These are phyloP conservation scores for Mnemiopsis leidyi DNA, from an alignment of 37 sponge, comb jelly and placozoan genomes.

Conservation along the genomic window DNA sequence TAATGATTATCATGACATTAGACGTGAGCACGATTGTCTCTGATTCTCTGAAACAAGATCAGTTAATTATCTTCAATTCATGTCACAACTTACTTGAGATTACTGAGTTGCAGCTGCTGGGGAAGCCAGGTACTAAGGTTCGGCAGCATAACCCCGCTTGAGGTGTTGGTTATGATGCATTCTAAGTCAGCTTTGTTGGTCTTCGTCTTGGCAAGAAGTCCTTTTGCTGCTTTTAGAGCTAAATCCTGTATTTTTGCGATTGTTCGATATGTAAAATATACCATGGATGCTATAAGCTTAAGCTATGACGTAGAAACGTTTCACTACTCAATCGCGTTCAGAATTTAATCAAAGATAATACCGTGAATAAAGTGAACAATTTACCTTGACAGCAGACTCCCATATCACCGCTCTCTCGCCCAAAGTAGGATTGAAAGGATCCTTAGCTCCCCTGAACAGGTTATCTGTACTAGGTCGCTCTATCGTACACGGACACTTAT, in stretches of 20 bases:
- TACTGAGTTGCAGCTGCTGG: background rate
- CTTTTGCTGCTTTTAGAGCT: background rate
- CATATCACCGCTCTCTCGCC: background rate
- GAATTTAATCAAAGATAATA: too few species aligned
- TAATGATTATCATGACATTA: too few species aligned
- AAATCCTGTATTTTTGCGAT: background rate
- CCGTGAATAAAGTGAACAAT: too few species aligned
- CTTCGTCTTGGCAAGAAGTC: background rate
- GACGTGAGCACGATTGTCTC: too few species aligned
- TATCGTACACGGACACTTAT: background rate
- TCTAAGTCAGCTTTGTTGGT: background rate
- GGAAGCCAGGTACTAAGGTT: constrained; percentile 39
- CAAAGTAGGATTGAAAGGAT: background rate
- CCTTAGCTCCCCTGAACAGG: background rate
- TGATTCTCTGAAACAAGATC: too few species aligned
- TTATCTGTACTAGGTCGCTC: background rate
- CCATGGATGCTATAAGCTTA: too few species aligned
- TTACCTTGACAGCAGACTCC: constrained; percentile 31
- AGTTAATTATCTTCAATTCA: too few species aligned
- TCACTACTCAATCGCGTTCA: too few species aligned
- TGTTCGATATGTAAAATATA: too few species aligned
- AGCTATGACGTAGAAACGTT: too few species aligned
- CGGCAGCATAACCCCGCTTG: constrained; percentile 23
- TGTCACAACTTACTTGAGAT: background rate
- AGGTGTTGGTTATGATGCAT: constrained; percentile 15